Conservation (phyloP, 2,113 vertebrate species). For the Irena cyanogastra region DNA sequence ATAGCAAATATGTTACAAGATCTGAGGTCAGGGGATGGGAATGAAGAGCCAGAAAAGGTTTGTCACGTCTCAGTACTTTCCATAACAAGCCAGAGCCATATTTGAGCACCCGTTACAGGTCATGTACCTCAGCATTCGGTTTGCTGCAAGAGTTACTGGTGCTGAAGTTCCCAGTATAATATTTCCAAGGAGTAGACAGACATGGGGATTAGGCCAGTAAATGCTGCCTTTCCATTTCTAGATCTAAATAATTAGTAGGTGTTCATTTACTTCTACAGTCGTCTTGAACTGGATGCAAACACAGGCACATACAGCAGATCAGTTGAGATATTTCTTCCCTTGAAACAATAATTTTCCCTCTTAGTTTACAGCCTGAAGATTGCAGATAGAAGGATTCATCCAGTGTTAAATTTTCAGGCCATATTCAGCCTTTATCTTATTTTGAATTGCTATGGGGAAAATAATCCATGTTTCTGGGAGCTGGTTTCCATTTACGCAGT, state of each 20-base stretch:
- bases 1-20: neutral
- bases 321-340: neutral
- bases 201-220: neutral
- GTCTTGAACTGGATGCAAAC: neutral
- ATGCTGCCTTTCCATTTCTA: neutral
- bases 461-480: neutral
- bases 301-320: neutral
- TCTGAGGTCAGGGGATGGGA: neutral
- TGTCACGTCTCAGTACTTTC: neutral
- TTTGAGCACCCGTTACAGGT: neutral
- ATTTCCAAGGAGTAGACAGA: neutral
- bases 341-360: constrained; percentile 10
- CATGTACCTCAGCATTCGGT: neutral
- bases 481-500: neutral
- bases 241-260: neutral
- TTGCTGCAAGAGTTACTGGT: neutral
- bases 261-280: neutral
- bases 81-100: neutral
- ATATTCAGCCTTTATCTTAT: neutral
- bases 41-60: neutral
- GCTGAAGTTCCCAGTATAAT: neutral
- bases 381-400: constrained; percentile 27
- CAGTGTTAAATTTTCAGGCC: neutral
- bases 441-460: neutral
- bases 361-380: neutral